Evolutionary conservation across 2,797 vertebrate genomes (phyloP), one percentile per base, ranked within the genome.

Genomic region (Decapterus maruadsi): DNA sequence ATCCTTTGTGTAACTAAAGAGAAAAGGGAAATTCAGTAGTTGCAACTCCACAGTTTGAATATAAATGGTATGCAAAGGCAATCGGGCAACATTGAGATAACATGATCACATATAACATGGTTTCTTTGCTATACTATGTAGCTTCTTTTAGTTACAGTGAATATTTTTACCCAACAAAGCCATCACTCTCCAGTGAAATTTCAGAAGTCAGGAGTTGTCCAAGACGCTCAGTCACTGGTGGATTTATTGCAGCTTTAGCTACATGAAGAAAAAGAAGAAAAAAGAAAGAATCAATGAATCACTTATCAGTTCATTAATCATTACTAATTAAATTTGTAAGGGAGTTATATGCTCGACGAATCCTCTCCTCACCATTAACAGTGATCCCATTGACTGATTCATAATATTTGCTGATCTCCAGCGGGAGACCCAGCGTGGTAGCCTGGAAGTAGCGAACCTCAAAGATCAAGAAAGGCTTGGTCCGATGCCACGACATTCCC

Each of bases 401-500:
- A 55, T 86, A 95, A 57, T 95, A 95, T 88, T 96, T 93, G 90
- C 93, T 94, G 12, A 96, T 94, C 90, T 96, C 96, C 40, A 94
- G 61, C 11, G 96, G 96, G 10, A 96, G 70, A 64, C 96, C 96
- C 53, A 96, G 77, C 17, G 85, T 91, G 40, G 94, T 95, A 10
- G 96, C 92, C 72, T 94, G 89, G 71, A 95, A 88, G 68, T 91
- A 95, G 51, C 95, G 94, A n/a, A 80, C 87, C 83, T 96, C 96
- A 51, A 89, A 58, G 19, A 83, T 72, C 62, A 96, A 69, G 42
- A 88, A 87, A 0, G 95, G 45, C 45, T 94, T 93, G 3, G 92
- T 91, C 87, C 85, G 76, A 45, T 94, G 93, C 92, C 88, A 95
- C 5, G 91, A 92, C 46, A 72, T 13, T 31, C 95, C 94, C 34